Evolutionary conservation across 92 coral and sea anemone species (phyloP).

Genomic region (Paragorgia papillata): DNA sequence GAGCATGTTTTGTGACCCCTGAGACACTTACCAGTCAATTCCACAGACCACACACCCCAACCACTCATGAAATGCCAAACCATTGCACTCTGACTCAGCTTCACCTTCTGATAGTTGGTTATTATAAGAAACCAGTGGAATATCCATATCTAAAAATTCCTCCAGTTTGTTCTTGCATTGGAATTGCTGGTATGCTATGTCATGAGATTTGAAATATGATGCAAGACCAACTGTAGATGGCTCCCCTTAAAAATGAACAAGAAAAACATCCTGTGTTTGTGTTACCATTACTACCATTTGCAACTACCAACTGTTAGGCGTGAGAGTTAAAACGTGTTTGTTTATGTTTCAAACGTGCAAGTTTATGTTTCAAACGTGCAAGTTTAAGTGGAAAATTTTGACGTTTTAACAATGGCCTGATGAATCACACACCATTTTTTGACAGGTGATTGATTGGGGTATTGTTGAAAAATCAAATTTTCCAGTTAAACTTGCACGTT

Average conservation of each 20-base stretch:
- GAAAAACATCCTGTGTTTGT: not conserved
- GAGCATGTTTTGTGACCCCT: too few species aligned
- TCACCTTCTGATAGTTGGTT: not conserved
- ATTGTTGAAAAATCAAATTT: too few species aligned
- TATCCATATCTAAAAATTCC: constrained; percentile 9
- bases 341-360: too few species aligned
- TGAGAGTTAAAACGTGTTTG: too few species aligned
- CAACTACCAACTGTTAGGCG: too few species aligned
- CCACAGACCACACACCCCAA: constrained; percentile 87
- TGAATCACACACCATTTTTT: too few species aligned
- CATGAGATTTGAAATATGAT: constrained; percentile 16
- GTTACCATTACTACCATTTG: too few species aligned
- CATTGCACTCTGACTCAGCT: constrained; percentile 51
- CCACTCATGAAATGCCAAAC: constrained; percentile 86
- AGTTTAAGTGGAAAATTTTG: too few species aligned
- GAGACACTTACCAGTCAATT: constrained; percentile 77
- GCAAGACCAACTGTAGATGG: constrained; percentile 4
- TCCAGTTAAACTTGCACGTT: too few species aligned
- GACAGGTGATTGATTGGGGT: too few species aligned
- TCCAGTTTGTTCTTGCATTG: not conserved
- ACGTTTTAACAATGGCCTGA: too few species aligned
- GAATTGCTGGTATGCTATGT: not conserved
- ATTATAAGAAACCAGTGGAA: constrained; percentile 26
- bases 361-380: too few species aligned
- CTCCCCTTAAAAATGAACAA: not conserved